Evolutionary conservation across 2,888 invertebrate genomes (phyloP).

Genomic region (Pachliopta kotzebuea): DNA sequence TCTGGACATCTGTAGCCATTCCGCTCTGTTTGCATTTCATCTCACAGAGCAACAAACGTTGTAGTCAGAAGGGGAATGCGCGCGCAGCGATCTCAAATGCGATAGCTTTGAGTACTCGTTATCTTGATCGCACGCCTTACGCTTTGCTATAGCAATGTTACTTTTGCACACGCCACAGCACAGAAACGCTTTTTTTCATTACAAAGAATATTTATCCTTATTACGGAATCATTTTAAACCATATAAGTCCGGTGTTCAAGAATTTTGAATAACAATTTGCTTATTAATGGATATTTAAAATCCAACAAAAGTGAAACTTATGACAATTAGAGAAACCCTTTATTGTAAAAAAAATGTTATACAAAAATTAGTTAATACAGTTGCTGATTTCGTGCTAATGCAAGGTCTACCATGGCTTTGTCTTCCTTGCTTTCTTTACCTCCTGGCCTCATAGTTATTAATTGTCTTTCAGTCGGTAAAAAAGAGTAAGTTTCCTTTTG

Average conservation of each 20-base stretch:
- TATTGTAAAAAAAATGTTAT: too few species aligned
- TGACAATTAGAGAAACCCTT: not conserved
- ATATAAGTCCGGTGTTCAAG: too few species aligned
- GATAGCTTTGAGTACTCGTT: conserved; percentile 69
- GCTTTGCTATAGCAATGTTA: conserved; percentile 40
- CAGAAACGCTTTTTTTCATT: not conserved
- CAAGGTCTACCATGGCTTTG: conserved; percentile 6
- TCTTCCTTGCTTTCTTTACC: conserved; percentile 17
- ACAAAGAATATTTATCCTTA: not conserved
- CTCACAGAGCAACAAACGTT: conserved; percentile 71
- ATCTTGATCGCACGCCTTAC: conserved; percentile 52
- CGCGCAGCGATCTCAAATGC: conserved; percentile 68
- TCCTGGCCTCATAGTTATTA: conserved; percentile 2
- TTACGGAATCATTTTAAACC: too few species aligned
- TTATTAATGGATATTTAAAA: not conserved
- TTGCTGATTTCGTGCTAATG: conserved; percentile 7
- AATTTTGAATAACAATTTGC: not conserved
- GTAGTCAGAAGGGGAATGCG: conserved; percentile 55
- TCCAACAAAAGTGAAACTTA: not conserved
- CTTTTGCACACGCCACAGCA: conserved; percentile 40
- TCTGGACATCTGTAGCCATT: conserved; percentile 76
- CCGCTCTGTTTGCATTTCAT: conserved; percentile 76
- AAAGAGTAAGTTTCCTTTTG: not conserved
- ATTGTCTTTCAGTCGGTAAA: conserved; percentile 9
- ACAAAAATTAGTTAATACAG: not conserved